These are phyloP conservation scores for Temnothorax unifasciatus DNA, from an alignment of 2,888 invertebrate genomes.

Conservation along the genomic window DNA sequence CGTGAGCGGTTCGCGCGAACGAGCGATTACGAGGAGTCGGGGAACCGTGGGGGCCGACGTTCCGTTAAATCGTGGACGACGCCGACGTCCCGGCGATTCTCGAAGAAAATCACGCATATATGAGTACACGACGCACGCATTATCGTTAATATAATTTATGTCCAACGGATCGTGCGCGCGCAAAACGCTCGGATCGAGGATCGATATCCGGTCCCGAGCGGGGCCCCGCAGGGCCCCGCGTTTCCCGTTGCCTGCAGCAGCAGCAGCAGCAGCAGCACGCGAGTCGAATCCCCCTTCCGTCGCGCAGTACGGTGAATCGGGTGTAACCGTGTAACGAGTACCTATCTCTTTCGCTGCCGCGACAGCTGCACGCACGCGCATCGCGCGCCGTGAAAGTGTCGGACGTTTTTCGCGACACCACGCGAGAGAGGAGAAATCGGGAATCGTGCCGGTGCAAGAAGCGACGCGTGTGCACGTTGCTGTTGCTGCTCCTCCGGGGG, in stretches of 20 bases:
- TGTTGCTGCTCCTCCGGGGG: conserved; percentile 8
- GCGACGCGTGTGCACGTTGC: neutral
- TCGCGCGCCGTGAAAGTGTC: conserved; percentile 72
- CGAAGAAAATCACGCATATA: neutral
- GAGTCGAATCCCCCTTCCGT: conserved; percentile 9
- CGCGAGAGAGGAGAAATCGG: conserved; percentile 70
- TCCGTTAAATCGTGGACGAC: conserved; percentile 12
- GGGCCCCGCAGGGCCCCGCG: neutral
- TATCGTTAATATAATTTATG: conserved; percentile 16
- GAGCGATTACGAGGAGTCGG: no score
- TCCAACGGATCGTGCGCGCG: conserved; percentile 2
- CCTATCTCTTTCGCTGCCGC: conserved; percentile 43
- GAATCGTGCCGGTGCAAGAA: conserved; percentile 45
- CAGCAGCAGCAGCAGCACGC: conserved; percentile 5
- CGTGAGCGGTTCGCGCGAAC: neutral
- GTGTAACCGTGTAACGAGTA: conserved; percentile 64
- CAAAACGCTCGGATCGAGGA: conserved; percentile 8
- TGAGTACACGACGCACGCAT: neutral
- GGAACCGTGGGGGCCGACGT: no score
- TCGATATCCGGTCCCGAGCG: neutral
- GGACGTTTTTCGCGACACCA: conserved; percentile 70
- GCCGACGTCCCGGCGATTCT: neutral
- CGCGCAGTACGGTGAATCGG: conserved; percentile 58
- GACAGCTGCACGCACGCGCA: conserved; percentile 70
- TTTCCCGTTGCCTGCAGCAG: conserved; percentile 3